Base-by-base conservation (phyloP, 2,797 vertebrate species). In the Tachyglossus aculeatus region DNA sequence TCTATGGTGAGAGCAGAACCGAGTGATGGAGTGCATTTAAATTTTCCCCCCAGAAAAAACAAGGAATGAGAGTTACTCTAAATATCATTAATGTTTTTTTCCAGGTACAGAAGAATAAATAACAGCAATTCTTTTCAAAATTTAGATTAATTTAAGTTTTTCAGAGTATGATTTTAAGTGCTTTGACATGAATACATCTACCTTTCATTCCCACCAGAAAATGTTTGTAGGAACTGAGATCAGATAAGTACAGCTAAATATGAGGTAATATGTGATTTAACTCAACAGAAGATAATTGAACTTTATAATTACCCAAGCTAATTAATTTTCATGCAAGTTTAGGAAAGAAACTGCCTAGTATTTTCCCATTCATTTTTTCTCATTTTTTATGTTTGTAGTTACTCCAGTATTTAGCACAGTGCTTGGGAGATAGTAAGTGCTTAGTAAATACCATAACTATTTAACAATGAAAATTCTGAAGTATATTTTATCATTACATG, bases 251-350 rank as follows among this genome's bases (percentile, higher is more conserved):
- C n/a, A n/a, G 51, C 56, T 59, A 60, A 59, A 59, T 19, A 29
- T 25, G 18, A 59, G 70, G n/a, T 12, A 66, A 43, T 24, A 39
- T 2, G 24, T 53, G 32, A 77, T 52, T 64, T 41, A 74, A 71
- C 39, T 27, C 63, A 68, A 51, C 19, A 51, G 39, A 60, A 47
- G 38, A 68, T 43, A 37, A 11, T 8, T 36, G 9, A 47, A 7
- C 36, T 37, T 70, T 64, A 29, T 44, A 56, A 58, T 61, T 19
- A 53, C 45, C 31, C 31, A 34, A 0, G 51, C 29, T 15, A 65
- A 5, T 44, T 58, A 64, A 16, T 8, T 27, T 15, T 48, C 45
- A 48, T n/a, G n/a, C n/a, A n/a, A n/a, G n/a, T n/a, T n/a, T n/a
- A n/a, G n/a, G n/a, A n/a, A n/a, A n/a, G n/a, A n/a, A n/a, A n/a